Evolutionary conservation across 1,140 invertebrate genomes (phyloP).

Genomic region (Procambarus virginalis): DNA sequence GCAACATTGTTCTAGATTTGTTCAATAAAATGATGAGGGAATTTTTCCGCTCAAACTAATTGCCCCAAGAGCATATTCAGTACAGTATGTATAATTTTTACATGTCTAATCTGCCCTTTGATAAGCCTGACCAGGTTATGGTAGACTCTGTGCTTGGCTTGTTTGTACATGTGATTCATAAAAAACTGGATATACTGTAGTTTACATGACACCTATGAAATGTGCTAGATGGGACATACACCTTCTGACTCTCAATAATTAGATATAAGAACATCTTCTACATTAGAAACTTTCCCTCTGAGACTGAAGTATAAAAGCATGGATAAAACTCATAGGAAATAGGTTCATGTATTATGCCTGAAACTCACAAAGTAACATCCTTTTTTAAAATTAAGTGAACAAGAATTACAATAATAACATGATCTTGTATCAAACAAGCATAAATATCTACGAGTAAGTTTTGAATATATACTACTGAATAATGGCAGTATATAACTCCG

Average conservation of each 20-base stretch:
- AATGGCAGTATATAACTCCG: slow-evolving; percentile 59
- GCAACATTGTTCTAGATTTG: background rate
- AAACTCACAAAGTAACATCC: slow-evolving; percentile 24
- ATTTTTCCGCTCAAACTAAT: background rate
- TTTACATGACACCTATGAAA: slow-evolving; percentile 51
- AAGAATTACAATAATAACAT: slow-evolving; percentile 46
- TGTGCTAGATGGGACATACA: slow-evolving; percentile 39
- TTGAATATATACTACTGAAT: slow-evolving; percentile 46
- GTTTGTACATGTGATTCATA: slow-evolving; percentile 50
- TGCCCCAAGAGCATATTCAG: background rate
- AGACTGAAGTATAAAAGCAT: slow-evolving; percentile 47
- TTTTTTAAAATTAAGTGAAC: slow-evolving; percentile 28
- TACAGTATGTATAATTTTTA: background rate
- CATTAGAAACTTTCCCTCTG: slow-evolving; percentile 32
- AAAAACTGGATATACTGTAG: slow-evolving; percentile 27
- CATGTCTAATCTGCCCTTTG: background rate
- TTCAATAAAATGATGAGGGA: background rate
- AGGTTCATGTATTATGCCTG: slow-evolving; percentile 20
- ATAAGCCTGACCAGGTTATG: slow-evolving; percentile 12
- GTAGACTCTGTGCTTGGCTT: slow-evolving; percentile 33
- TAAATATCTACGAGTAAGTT: slow-evolving; percentile 49
- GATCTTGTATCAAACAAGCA: slow-evolving; percentile 45
- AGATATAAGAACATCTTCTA: slow-evolving; percentile 33
- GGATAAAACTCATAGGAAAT: slow-evolving; percentile 43
- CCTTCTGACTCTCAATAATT: slow-evolving; percentile 49